Evolutionary conservation across 2,888 invertebrate species (phyloP).

Genomic region (Eudemis profundana): DNA sequence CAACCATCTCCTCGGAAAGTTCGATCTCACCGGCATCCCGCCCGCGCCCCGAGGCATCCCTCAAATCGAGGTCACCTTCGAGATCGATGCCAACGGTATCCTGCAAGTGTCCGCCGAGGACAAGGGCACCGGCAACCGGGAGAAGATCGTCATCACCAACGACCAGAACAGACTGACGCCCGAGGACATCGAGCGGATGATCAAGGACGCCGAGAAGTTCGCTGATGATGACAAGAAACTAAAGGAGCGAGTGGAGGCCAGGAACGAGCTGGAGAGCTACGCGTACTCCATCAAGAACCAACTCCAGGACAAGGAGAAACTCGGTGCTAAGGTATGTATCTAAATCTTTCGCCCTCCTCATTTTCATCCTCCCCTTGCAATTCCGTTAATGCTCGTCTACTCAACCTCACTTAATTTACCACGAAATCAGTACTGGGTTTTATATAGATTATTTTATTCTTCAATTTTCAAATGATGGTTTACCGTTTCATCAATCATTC

Average conservation of each 20-base stretch:
- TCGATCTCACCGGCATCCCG: conserved; percentile 98
- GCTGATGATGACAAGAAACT: conserved; percentile 99
- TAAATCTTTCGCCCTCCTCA: not conserved
- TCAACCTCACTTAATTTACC: too few species aligned
- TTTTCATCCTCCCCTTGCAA: too few species aligned
- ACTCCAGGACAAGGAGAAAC: conserved; percentile 97
- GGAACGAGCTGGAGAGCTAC: conserved; percentile 98
- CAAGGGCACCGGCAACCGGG: conserved; percentile 99
- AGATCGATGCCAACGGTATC: conserved; percentile 97
- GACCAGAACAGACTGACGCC: conserved; percentile 98
- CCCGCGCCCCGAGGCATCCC: conserved; percentile 97
- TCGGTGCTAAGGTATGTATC: conserved; percentile 91
- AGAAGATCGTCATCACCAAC: conserved; percentile 99
- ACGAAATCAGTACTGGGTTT: too few species aligned
- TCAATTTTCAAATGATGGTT: too few species aligned
- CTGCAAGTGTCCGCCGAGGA: conserved; percentile 99
- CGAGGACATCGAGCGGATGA: conserved; percentile 99
- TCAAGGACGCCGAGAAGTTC: conserved; percentile 99
- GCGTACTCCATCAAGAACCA: conserved; percentile 99
- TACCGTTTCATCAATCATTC: too few species aligned
- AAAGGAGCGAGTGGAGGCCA: conserved; percentile 97
- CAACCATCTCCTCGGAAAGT: conserved; percentile 99
- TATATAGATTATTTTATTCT: too few species aligned
- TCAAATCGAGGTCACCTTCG: conserved; percentile 97
- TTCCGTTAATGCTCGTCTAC: too few species aligned